These are phyloP conservation scores for Tanytarsus gracilentus DNA, from an alignment of 2,888 invertebrate genomes.

Conservation along the genomic window DNA sequence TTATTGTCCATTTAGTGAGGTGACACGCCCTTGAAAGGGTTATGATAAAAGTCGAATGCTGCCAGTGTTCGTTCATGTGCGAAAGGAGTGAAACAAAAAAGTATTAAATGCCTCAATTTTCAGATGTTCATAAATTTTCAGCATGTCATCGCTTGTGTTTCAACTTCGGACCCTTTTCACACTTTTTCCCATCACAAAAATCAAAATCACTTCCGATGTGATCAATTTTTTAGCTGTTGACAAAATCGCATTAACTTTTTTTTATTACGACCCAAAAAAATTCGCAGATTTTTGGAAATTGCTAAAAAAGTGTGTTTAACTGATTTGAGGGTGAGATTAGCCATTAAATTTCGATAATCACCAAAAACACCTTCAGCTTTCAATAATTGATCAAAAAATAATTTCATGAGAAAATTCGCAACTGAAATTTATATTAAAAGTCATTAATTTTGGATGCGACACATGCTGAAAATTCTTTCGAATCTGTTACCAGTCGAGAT, in stretches of 20 bases:
- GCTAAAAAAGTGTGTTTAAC: not conserved
- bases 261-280: not conserved
- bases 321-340: not conserved
- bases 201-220: too few relatives aligned
- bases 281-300: constrained; percentile 14
- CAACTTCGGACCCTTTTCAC: not conserved
- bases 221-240: too few relatives aligned
- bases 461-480: not conserved
- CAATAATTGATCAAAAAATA: not conserved
- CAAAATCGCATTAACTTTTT: constrained; percentile 15
- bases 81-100: too few relatives aligned
- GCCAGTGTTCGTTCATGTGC: not conserved
- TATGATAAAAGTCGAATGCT: not conserved
- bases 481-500: not conserved
- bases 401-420: not conserved
- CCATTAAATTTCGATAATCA: constrained; percentile 4
- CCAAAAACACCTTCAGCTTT: not conserved
- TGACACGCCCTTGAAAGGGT: constrained; percentile 8
- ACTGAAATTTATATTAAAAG: not conserved
- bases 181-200: not conserved
- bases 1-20: not conserved
- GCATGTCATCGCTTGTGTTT: not conserved
- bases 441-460: not conserved
- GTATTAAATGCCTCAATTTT: not conserved
- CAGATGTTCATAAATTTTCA: constrained; percentile 4